These are phyloP conservation scores for Morone saxatilis DNA, from an alignment of 2,113 vertebrate species.

Conservation along the genomic window DNA sequence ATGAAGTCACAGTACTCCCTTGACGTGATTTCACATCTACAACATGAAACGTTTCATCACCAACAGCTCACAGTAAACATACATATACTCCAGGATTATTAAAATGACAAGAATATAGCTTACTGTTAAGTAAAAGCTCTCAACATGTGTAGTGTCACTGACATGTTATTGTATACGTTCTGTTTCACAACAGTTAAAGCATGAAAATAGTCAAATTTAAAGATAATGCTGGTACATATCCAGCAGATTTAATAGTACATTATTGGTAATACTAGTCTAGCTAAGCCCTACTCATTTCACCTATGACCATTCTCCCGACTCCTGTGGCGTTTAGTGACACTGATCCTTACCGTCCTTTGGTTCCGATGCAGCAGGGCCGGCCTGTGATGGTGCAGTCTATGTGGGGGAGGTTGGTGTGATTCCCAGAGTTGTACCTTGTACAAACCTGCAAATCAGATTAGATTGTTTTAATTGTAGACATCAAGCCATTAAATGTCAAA, in stretches of 20 bases:
- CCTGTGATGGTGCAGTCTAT: conserved; percentile 97
- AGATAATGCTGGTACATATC: neutral
- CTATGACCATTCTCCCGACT: neutral
- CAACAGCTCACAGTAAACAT: neutral
- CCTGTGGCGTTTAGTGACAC: neutral
- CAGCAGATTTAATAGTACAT: neutral
- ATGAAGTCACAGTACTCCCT: conserved; percentile 98
- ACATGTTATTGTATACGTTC: neutral
- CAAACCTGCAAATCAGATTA: conserved; percentile 87
- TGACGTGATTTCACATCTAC: conserved; percentile 98
- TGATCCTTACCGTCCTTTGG: conserved; percentile 92
- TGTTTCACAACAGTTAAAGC: neutral
- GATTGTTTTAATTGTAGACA: neutral
- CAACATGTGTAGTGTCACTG: neutral
- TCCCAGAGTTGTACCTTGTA: conserved; percentile 92
- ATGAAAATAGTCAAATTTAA: too few species aligned
- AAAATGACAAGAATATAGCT: neutral
- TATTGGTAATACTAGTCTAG: neutral
- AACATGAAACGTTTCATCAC: conserved; percentile 22
- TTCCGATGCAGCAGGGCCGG: conserved; percentile 97
- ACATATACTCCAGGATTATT: neutral
- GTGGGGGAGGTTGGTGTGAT: conserved; percentile 96
- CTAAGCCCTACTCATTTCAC: neutral
- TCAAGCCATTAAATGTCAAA: neutral
- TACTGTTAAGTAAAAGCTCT: too few species aligned